Evolutionary conservation across 2,888 invertebrate genomes (phyloP).

Genomic region (Eledona agricola): DNA sequence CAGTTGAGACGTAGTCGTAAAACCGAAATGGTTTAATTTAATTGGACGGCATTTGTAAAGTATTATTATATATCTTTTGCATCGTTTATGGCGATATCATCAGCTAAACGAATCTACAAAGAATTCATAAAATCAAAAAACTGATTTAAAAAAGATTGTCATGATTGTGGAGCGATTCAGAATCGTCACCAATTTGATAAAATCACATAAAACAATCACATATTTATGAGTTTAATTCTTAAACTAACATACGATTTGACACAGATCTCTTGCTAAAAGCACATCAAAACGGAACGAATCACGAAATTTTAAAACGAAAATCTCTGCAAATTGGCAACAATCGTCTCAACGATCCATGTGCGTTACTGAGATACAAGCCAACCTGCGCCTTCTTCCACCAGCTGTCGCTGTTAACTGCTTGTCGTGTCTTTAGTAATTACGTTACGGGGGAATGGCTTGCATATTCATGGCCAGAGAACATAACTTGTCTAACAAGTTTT

Average conservation of each 20-base stretch:
- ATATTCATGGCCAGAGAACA: conserved; percentile 55
- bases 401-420: conserved; percentile 39
- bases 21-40: conserved; percentile 30
- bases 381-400: conserved; percentile 9
- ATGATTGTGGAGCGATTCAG: no score
- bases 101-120: no score
- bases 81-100: no score
- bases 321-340: conserved; percentile 19
- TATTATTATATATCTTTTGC: no score
- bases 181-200: no score
- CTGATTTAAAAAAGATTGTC: no score
- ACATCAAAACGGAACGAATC: conserved; percentile 20
- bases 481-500: conserved; percentile 56
- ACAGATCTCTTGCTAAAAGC: conserved; percentile 21
- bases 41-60: no score
- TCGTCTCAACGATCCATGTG: conserved; percentile 26
- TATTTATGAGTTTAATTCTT: no score
- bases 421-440: conserved; percentile 45
- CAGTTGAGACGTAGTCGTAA: conserved; percentile 34
- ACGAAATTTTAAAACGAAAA: conserved; percentile 27
- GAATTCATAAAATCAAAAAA: no score
- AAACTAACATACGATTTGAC: conserved; percentile 11
- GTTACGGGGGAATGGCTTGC: conserved; percentile 44
- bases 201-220: no score
- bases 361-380: conserved; percentile 5